A percentile compares a stretch with the other conserved stretches of the same genome.
Evolutionary conservation across 1,140 invertebrate genomes (phyloP).

Genomic region (Diachasma alloeum): DNA sequence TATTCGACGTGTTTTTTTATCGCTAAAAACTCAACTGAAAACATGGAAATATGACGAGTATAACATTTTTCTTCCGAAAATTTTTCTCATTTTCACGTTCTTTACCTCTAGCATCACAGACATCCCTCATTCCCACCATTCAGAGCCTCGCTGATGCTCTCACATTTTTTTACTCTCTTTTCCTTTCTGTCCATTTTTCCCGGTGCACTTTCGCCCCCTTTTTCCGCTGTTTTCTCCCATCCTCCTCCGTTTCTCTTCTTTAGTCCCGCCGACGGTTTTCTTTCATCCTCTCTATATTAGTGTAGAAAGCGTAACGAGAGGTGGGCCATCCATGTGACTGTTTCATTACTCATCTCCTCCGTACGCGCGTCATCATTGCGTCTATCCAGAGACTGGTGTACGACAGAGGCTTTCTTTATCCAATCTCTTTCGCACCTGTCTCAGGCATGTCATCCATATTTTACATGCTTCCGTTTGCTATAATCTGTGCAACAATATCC

Average conservation of each 20-base stretch:
- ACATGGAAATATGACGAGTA: too few species aligned
- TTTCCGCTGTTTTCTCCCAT: slow-evolving; percentile 38
- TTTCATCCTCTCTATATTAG: slow-evolving; percentile 36
- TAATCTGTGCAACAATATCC: slow-evolving; percentile 15
- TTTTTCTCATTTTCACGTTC: background rate
- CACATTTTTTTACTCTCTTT: background rate
- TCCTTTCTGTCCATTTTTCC: background rate
- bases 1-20: too few species aligned
- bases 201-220: too few species aligned
- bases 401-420: background rate
- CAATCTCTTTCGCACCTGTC: background rate
- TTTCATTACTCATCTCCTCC: slow-evolving; percentile 50
- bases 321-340: slow-evolving; percentile 37
- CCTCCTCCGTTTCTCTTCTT: too few species aligned
- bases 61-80: background rate
- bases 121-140: background rate
- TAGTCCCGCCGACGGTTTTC: too few species aligned
- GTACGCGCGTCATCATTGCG: slow-evolving; percentile 9
- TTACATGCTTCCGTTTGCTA: background rate
- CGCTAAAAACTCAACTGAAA: too few species aligned
- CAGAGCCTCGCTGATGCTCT: slow-evolving; percentile 20
- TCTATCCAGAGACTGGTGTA: background rate
- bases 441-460: background rate
- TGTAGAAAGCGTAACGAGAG: slow-evolving; percentile 32
- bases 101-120: background rate